Percentiles rank a stretch among this genome's conserved stretches.
These are phyloP conservation scores for Oreochromis mossambicus DNA, from an alignment of 2,797 vertebrate genomes.

Conservation along the genomic window DNA sequence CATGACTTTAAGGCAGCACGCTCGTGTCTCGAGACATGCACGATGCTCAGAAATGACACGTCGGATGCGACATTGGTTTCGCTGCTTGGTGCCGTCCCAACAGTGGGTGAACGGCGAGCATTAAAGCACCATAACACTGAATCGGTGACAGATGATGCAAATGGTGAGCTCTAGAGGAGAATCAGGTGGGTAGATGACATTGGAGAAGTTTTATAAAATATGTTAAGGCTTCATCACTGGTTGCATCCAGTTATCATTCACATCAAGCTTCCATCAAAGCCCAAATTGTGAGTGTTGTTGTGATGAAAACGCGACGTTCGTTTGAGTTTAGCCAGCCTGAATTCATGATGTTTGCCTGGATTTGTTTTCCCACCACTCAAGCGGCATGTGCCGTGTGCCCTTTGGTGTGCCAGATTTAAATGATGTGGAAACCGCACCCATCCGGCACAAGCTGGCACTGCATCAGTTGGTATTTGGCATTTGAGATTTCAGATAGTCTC, in stretches of 20 bases:
- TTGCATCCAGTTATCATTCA: neutral
- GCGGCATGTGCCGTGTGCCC: neutral
- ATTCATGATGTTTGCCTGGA: neutral
- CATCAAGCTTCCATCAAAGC: neutral
- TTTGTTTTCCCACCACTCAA: neutral
- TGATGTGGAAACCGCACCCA: neutral
- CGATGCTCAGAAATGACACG: neutral
- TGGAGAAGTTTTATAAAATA: neutral
- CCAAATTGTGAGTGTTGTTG: neutral
- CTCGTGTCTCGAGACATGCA: rapidly evolving
- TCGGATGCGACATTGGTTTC: neutral
- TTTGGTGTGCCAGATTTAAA: conserved; percentile 1
- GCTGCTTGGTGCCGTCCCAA: neutral
- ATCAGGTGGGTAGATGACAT: neutral
- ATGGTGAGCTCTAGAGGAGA: neutral
- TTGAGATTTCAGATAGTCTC: neutral
- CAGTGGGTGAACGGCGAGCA: neutral
- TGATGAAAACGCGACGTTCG: neutral
- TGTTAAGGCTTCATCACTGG: neutral
- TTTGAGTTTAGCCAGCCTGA: neutral
- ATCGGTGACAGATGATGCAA: neutral
- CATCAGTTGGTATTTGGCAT: neutral
- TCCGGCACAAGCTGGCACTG: neutral
- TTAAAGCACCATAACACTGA: neutral
- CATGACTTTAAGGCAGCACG: neutral